Evolutionary conservation across 2,797 vertebrate genomes (phyloP).

Genomic region (Borostomias antarcticus): DNA sequence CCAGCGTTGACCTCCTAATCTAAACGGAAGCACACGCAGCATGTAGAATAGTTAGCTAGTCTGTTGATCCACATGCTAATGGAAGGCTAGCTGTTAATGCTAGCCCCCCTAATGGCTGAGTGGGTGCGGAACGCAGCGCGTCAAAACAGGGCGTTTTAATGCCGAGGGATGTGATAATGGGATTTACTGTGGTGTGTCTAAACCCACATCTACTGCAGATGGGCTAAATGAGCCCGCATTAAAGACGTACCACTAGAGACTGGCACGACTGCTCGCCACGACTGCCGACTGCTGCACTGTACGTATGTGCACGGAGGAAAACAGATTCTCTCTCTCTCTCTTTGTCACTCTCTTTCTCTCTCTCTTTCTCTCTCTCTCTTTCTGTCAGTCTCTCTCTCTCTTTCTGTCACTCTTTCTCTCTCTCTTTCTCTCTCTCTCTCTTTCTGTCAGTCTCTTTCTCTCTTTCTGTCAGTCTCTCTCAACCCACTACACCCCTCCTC

Average conservation of each 20-base stretch:
- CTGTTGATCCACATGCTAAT: slow-evolving; percentile 71
- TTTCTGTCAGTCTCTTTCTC: no score
- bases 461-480: background rate
- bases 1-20: slow-evolving; percentile 31
- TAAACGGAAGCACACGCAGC: slow-evolving; percentile 38
- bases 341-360: background rate
- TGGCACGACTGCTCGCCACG: background rate
- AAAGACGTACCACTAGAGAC: slow-evolving; percentile 63
- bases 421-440: no score
- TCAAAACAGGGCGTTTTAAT: slow-evolving; percentile 67
- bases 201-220: slow-evolving; percentile 75
- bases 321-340: background rate
- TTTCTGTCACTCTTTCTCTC: no score
- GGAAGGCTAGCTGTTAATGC: slow-evolving; percentile 69
- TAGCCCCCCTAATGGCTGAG: slow-evolving; percentile 62
- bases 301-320: background rate
- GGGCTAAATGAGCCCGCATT: slow-evolving; percentile 67
- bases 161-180: slow-evolving; percentile 66
- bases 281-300: no score
- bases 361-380: background rate
- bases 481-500: background rate
- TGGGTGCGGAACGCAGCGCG: slow-evolving; percentile 60
- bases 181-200: slow-evolving; percentile 76
- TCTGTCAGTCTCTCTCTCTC: no score
- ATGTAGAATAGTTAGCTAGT: slow-evolving; percentile 55